A percentile compares a stretch with the other conserved stretches of the same genome.
These are phyloP conservation scores for Caranx ignobilis DNA, from an alignment of 2,113 vertebrate species.

Conservation along the genomic window DNA sequence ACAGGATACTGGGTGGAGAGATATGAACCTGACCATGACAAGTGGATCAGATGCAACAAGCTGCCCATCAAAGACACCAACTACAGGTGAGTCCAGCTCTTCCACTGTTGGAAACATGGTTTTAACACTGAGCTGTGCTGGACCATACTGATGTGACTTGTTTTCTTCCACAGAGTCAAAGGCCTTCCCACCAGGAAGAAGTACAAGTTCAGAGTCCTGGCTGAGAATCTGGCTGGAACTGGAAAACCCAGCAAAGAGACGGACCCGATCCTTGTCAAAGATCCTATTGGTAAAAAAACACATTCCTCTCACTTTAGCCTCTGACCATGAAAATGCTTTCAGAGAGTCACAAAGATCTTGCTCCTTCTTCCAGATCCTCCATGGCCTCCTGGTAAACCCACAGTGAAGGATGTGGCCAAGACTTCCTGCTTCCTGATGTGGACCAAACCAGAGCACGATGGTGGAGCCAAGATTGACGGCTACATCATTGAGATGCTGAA, in stretches of 20 bases:
- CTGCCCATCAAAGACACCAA: slow-evolving; percentile 93
- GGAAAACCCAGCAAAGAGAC: slow-evolving; percentile 97
- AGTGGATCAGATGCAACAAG: slow-evolving; percentile 98
- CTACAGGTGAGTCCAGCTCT: slow-evolving; percentile 85
- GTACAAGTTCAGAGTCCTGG: slow-evolving; percentile 97
- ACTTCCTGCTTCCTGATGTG: slow-evolving; percentile 91
- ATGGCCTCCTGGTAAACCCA: slow-evolving; percentile 97
- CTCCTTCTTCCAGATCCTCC: slow-evolving; percentile 89
- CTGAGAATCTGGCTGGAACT: slow-evolving; percentile 97
- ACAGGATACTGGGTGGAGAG: slow-evolving; percentile 98
- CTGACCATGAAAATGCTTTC: not conserved
- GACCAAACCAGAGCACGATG: slow-evolving; percentile 98
- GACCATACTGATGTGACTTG: not conserved
- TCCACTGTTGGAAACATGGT: not conserved
- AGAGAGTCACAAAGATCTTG: not conserved
- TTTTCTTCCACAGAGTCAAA: slow-evolving; percentile 88
- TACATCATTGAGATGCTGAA: slow-evolving; percentile 96
- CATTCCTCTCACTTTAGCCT: not conserved
- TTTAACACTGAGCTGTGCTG: not conserved
- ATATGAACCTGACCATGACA: slow-evolving; percentile 93
- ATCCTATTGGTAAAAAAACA: slow-evolving; percentile 91
- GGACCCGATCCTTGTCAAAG: slow-evolving; percentile 94
- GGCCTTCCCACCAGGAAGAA: slow-evolving; percentile 98
- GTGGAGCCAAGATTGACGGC: slow-evolving; percentile 96
- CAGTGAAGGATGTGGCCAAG: slow-evolving; percentile 93